phyloP scores from a whole-genome alignment of 2,797 vertebrate species.

The Salarias fasciatus region DNA sequence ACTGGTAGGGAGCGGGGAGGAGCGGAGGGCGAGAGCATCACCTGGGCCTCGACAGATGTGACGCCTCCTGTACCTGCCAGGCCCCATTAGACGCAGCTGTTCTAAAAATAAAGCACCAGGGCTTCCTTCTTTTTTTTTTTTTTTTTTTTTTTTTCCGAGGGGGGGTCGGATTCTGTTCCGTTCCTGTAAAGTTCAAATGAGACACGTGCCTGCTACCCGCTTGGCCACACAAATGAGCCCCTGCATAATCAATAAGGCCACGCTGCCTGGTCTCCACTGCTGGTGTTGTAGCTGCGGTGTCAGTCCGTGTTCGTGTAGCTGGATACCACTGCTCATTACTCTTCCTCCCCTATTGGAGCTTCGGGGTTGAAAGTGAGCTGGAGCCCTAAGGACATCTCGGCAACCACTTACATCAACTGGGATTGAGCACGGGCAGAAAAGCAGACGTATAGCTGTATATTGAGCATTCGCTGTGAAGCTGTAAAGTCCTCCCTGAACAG shows the following conservation, averaged over 20 bases:
- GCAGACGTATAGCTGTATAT: constrained; percentile 33
- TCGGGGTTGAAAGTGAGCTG: constrained; percentile 32
- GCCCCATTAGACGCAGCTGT: constrained; percentile 81
- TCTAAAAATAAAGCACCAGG: constrained; percentile 81
- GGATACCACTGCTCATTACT: constrained; percentile 62
- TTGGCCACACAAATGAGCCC: constrained; percentile 80
- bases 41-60: constrained; percentile 83
- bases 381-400: constrained; percentile 35
- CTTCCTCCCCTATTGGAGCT: constrained; percentile 39
- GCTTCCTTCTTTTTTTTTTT: constrained; percentile 64
- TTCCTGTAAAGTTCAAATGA: constrained; percentile 81
- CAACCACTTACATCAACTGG: constrained; percentile 26
- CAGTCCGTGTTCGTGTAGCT: constrained; percentile 48
- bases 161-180: constrained; percentile 71
- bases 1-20: constrained; percentile 66
- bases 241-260: constrained; percentile 77
- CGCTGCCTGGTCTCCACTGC: constrained; percentile 42
- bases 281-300: constrained; percentile 51
- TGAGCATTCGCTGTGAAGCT: constrained; percentile 27
- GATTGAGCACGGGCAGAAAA: constrained; percentile 34
- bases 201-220: constrained; percentile 70
- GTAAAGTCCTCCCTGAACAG: constrained; percentile 57
- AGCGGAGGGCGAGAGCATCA: constrained; percentile 70
- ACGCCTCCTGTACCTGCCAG: constrained; percentile 85
- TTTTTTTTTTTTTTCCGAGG: constrained; percentile 58